Evolutionary conservation across 2,113 vertebrate species (phyloP).

Genomic region (Terrapene triunguis): DNA sequence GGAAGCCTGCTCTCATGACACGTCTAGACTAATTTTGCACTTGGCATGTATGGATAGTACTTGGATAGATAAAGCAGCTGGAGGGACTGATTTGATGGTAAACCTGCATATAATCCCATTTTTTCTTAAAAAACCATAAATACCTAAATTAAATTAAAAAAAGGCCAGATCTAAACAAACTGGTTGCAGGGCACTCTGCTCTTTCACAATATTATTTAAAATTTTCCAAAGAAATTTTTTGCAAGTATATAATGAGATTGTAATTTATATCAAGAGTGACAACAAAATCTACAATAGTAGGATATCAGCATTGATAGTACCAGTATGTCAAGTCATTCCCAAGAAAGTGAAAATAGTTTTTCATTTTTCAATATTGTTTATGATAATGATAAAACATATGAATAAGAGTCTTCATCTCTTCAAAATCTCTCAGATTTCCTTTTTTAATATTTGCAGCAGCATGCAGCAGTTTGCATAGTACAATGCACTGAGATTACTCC

Average conservation of each 20-base stretch:
- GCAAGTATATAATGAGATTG: not conserved
- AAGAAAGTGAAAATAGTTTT: not conserved
- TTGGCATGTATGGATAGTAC: not conserved
- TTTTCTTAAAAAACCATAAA: not conserved
- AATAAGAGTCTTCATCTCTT: constrained; percentile 30
- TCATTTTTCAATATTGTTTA: not conserved
- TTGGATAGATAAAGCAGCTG: not conserved
- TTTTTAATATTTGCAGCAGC: not conserved
- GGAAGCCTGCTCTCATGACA: not conserved
- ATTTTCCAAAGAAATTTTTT: not conserved
- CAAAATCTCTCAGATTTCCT: constrained; percentile 28
- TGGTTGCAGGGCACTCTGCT: not conserved
- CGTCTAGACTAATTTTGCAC: not conserved
- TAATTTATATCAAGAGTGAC: constrained; percentile 18
- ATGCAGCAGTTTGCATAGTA: not conserved
- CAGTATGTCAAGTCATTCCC: not conserved
- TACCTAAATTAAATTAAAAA: not conserved
- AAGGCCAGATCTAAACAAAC: not conserved
- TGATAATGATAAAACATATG: constrained; percentile 37
- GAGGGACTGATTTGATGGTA: not conserved
- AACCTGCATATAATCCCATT: not conserved
- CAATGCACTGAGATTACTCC: constrained; percentile 27
- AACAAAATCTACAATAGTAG: not conserved
- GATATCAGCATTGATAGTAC: not conserved
- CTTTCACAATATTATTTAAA: not conserved